Percentiles rank a stretch among this genome's conserved stretches.
Evolutionary conservation across 1,140 invertebrate genomes (phyloP).

Genomic region (Drosophila rufa): DNA sequence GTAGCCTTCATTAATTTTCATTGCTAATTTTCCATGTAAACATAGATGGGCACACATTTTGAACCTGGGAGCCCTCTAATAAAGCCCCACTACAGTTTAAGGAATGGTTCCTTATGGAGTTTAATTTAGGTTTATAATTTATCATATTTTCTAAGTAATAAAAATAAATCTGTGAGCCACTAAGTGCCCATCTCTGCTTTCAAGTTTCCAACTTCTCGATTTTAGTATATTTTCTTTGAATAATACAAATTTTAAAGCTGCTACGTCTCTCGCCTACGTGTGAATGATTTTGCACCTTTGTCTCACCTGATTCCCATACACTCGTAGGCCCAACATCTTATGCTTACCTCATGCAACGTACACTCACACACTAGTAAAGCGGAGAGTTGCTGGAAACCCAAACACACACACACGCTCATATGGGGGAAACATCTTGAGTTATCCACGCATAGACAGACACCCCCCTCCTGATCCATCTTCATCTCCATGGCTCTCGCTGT

Average conservation of each 20-base stretch:
- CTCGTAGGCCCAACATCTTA: conserved; percentile 54
- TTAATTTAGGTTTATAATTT: too few species aligned
- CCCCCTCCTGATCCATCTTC: conserved; percentile 39
- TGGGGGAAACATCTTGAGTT: conserved; percentile 65
- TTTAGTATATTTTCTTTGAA: neutral
- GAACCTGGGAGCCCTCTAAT: neutral
- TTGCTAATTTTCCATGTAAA: neutral
- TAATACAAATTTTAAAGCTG: neutral
- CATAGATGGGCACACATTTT: neutral
- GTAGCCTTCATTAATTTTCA: too few species aligned
- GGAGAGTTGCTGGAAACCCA: conserved; percentile 34
- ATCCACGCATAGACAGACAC: conserved; percentile 54
- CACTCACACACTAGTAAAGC: conserved; percentile 35
- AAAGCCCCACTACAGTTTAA: neutral
- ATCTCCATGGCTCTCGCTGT: conserved; percentile 41
- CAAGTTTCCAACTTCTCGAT: too few species aligned
- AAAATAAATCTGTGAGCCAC: neutral
- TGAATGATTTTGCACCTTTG: conserved; percentile 47
- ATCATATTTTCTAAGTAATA: too few species aligned
- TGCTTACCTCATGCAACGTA: conserved; percentile 78
- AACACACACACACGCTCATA: conserved; percentile 10
- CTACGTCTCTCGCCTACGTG: too few species aligned
- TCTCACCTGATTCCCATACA: conserved; percentile 49
- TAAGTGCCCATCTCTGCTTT: neutral
- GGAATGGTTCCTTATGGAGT: too few species aligned